Percentiles rank a stretch among this genome's conserved stretches.
Evolutionary conservation across 2,113 vertebrate species (phyloP).

Genomic region (Lamprotornis superbus): DNA sequence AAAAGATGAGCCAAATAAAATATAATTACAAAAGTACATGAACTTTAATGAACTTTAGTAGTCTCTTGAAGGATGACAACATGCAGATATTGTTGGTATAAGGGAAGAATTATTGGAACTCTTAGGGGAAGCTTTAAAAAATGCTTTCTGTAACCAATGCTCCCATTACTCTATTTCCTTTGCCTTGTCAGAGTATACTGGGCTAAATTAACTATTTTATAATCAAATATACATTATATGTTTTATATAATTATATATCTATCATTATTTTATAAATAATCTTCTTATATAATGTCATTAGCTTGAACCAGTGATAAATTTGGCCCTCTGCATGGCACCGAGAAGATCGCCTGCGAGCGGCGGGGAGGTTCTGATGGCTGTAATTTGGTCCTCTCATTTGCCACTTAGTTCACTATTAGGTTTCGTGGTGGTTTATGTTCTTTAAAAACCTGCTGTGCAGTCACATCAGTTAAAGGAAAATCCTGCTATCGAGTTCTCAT

Average conservation of each 20-base stretch:
- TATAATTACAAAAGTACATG: not conserved
- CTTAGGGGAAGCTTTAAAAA: not conserved
- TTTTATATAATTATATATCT: not conserved
- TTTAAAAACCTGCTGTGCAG: constrained; percentile 32
- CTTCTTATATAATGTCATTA: not conserved
- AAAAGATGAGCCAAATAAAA: constrained; percentile 14
- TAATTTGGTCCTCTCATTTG: constrained; percentile 29
- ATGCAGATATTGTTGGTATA: not conserved
- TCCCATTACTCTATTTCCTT: not conserved
- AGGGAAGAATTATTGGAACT: not conserved
- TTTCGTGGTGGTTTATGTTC: constrained; percentile 10
- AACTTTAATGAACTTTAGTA: not conserved
- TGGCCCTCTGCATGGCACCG: not conserved
- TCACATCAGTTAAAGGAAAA: constrained; percentile 24
- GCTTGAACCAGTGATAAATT: not conserved
- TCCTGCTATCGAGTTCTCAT: not conserved
- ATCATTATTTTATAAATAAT: not conserved
- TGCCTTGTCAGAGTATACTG: not conserved
- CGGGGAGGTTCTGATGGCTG: not conserved
- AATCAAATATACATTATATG: not conserved
- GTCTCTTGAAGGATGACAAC: not conserved
- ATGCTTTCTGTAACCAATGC: not conserved
- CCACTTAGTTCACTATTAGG: constrained; percentile 13
- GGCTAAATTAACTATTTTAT: not conserved
- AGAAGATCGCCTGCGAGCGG: not conserved